Conservation (phyloP, 2,888 invertebrate genomes). For the Caenorhabditis sp. region DNA sequence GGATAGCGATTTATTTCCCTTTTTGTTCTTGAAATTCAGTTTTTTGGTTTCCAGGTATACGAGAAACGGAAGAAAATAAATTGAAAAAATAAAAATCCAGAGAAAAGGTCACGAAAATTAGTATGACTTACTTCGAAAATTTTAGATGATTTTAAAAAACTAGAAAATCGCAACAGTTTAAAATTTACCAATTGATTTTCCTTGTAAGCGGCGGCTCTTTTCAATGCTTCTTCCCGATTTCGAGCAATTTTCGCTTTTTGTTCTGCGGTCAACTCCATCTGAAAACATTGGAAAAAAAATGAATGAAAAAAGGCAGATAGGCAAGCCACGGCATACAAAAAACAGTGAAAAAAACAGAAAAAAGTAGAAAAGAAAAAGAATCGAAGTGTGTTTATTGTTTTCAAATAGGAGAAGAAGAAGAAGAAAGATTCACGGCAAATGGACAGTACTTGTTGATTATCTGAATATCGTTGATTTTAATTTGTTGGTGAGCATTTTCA, state of each 20-base stretch:
- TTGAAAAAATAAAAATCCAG: no score
- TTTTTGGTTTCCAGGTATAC: no score
- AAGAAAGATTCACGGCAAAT: slow-evolving; percentile 17
- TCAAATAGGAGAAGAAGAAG: slow-evolving; percentile 2
- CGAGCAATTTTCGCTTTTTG: slow-evolving; percentile 41
- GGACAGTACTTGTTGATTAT: slow-evolving; percentile 33
- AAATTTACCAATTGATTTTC: neutral
- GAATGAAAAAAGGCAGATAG: neutral
- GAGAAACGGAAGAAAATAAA: no score
- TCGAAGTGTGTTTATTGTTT: neutral
- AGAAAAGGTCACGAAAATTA: no score
- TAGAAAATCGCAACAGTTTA: no score
- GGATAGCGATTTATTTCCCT: no score
- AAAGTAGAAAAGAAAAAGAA: slow-evolving; percentile 1
- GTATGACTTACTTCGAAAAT: no score
- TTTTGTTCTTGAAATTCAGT: no score
- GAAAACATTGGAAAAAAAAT: neutral
- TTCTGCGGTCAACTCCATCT: slow-evolving; percentile 44
- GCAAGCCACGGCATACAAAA: slow-evolving; percentile 7
- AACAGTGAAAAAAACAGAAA: neutral
- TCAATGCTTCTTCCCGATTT: slow-evolving; percentile 52
- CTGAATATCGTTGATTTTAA: slow-evolving; percentile 9
- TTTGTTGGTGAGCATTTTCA: neutral
- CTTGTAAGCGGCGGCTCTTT: slow-evolving; percentile 22
- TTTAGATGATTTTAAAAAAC: no score